These are phyloP conservation scores for Pelusios castaneus DNA, from an alignment of 2,113 vertebrate genomes.

Conservation along the genomic window DNA sequence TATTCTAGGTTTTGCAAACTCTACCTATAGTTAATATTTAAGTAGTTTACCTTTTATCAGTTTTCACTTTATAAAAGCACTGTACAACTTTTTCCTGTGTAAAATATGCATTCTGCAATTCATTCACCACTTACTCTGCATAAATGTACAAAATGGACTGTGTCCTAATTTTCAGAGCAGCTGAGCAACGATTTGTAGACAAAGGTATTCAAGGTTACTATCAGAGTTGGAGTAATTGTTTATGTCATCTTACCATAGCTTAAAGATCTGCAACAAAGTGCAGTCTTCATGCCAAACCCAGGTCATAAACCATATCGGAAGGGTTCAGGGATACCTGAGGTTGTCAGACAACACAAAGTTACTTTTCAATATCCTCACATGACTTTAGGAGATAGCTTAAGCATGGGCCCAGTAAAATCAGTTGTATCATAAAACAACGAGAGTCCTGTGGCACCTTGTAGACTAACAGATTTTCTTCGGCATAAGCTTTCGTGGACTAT, in stretches of 20 bases:
- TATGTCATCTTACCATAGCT: neutral
- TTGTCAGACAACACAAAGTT: neutral
- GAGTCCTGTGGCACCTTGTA: too few relatives aligned
- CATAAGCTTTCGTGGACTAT: too few relatives aligned
- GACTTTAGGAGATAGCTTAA: slow-evolving; percentile 35
- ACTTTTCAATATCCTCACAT: slow-evolving; percentile 44
- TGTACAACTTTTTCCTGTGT: neutral
- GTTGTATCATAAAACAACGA: too few relatives aligned
- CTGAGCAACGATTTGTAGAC: neutral
- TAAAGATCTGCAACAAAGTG: neutral
- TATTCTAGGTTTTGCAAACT: accelerated
- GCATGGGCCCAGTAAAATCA: slow-evolving; percentile 56
- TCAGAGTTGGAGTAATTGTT: neutral
- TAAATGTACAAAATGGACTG: accelerated
- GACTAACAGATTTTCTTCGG: too few relatives aligned
- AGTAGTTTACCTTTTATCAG: neutral
- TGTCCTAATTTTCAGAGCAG: neutral
- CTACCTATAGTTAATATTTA: neutral
- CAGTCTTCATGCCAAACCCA: neutral
- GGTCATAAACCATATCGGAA: neutral
- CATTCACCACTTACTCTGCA: neutral
- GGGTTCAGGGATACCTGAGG: neutral
- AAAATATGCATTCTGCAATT: neutral
- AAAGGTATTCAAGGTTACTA: neutral
- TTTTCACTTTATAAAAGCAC: neutral